phyloP scores from a whole-genome alignment of 1,140 invertebrate genomes.

The Aricia agestis region DNA sequence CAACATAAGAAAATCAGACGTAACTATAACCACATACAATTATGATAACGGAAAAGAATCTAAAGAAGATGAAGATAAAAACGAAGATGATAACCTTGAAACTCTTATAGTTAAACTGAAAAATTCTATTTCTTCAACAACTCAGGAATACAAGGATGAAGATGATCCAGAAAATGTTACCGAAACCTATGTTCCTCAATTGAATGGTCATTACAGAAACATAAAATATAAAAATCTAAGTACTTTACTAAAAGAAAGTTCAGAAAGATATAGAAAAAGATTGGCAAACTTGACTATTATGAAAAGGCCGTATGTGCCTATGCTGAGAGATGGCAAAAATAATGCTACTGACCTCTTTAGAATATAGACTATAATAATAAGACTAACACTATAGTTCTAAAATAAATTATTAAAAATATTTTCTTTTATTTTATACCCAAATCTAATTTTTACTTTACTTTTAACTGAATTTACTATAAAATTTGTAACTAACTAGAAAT shows the following conservation, averaged over 20 bases:
- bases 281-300: constrained; percentile 37
- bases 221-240: constrained; percentile 45
- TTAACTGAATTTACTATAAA: too few species aligned
- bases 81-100: constrained; percentile 30
- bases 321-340: constrained; percentile 51
- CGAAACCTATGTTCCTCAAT: constrained; percentile 51
- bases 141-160: constrained; percentile 29
- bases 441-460: too few species aligned
- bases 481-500: too few species aligned
- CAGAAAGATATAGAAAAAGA: constrained; percentile 50
- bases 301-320: constrained; percentile 39
- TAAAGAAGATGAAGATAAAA: constrained; percentile 1
- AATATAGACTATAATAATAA: not conserved
- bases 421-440: not conserved
- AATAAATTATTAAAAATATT: constrained; percentile 1
- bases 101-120: constrained; percentile 48
- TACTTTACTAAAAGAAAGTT: constrained; percentile 42
- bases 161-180: constrained; percentile 17
- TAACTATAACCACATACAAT: constrained; percentile 17
- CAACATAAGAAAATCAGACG: constrained; percentile 25
- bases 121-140: constrained; percentile 40
- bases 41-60: constrained; percentile 11
- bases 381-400: not conserved
- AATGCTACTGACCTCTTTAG: not conserved
- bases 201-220: constrained; percentile 61